Evolutionary conservation across 2,888 invertebrate genomes (phyloP).

Genomic region (Cosmia pyralina): DNA sequence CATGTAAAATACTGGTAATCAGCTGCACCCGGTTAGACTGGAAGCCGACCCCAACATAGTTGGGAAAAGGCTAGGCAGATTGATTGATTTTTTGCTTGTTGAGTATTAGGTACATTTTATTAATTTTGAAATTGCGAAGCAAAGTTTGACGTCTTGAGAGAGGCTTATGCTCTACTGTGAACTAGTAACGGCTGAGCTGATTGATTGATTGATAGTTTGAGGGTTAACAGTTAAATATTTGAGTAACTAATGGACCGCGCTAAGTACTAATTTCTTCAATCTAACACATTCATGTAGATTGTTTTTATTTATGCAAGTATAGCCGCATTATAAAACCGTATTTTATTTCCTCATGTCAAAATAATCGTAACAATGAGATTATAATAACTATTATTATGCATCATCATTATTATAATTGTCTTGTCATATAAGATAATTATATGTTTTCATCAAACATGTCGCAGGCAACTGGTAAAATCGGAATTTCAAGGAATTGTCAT

Average conservation of each 20-base stretch:
- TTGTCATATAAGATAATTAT: constrained; percentile 20
- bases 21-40: too few species aligned
- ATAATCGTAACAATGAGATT: constrained; percentile 8
- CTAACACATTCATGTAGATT: not conserved
- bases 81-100: too few species aligned
- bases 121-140: not conserved
- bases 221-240: not conserved
- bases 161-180: not conserved
- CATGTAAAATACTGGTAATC: too few species aligned
- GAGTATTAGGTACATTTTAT: not conserved
- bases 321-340: not conserved
- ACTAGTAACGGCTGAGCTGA: not conserved
- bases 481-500: constrained; percentile 18
- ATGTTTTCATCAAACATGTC: constrained; percentile 27
- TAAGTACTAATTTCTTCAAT: not conserved
- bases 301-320: not conserved
- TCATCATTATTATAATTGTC: constrained; percentile 34
- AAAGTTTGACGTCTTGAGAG: not conserved
- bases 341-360: constrained; percentile 4
- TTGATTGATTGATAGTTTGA: not conserved
- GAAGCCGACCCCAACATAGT: too few species aligned
- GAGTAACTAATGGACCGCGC: not conserved
- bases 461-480: constrained; percentile 23
- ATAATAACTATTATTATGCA: constrained; percentile 29
- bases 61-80: too few species aligned